Base-by-base conservation (phyloP, 1,140 invertebrate genomes). In the Hyphantria cunea region DNA sequence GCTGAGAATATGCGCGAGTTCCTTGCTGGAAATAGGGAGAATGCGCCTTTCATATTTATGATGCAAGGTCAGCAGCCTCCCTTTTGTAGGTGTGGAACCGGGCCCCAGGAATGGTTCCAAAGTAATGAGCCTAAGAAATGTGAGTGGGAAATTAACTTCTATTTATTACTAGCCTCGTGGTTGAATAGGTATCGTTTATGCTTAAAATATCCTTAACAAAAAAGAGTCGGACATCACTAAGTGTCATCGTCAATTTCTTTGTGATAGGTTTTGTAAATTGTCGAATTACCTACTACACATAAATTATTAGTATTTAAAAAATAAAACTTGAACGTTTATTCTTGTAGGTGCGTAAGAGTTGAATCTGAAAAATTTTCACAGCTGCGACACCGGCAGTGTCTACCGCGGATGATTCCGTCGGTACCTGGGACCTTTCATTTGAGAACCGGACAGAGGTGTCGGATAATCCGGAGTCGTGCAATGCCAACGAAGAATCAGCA, bases 311-410 rank as follows among this genome's bases (percentile, higher is more conserved):
- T 25, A 5, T 3, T 25, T 25, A 1, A 25, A 25, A 1, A 3
- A 25, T 3, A 25, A 25, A 39, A 39, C 37, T n/a, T n/a, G n/a
- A 39, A n/a, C n/a, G 10, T 63, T 67, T 68, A 59, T 64, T 39
- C 65, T 55, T 70, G 45, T 89, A 89, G 86, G 86, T 89, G 78
- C 84, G 66, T 89, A 88, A 88, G 72, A 76, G 71, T 77, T 82
- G 55, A 58, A 58, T 71, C 76, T 66, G 66, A 75, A 77, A 82
- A 79, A 85, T 80, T 78, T 86, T 84, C 76, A 83, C 84, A 89
- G 86, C 85, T 81, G 78, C 78, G 45, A 78, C 77, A 73, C 67
- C 41, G 72, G 63, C 67, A 10, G 51, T 66, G 11, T 80, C 77
- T 6, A 66, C 66, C 8, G 69, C 50, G 9, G 76, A 68, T 4